A percentile compares a stretch with the other conserved stretches of the same genome.
phyloP scores from a whole-genome alignment of 23 tunicate genomes.

The Trididemnum clinides region DNA sequence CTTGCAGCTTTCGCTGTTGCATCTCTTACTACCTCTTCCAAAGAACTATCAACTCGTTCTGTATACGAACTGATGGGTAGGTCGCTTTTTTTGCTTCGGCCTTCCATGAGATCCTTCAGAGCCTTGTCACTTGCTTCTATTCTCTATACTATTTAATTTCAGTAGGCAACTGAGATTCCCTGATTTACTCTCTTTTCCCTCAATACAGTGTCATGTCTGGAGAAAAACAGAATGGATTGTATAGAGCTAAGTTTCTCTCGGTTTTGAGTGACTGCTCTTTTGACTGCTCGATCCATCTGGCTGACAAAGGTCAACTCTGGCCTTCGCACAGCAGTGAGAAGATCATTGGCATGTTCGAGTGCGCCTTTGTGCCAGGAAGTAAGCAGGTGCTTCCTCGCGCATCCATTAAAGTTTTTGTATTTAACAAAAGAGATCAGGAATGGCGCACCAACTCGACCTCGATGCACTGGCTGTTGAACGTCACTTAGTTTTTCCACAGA shows the following conservation, averaged over 20 bases:
- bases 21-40: slow-evolving; percentile 1
- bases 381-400: slow-evolving; percentile 5
- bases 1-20: background rate
- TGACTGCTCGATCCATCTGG: no score
- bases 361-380: background rate
- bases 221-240: no score
- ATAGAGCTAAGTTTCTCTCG: no score
- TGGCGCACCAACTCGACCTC: background rate
- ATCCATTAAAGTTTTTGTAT: slow-evolving; percentile 6
- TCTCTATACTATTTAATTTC: background rate
- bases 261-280: no score
- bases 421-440: background rate
- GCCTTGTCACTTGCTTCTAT: background rate
- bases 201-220: background rate
- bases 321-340: no score
- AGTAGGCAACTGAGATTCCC: background rate
- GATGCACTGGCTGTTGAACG: no score
- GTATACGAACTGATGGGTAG: background rate
- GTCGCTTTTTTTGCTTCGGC: background rate
- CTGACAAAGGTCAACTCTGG: no score
- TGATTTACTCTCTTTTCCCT: no score
- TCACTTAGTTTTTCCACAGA: no score
- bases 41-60: slow-evolving; percentile 10
- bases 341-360: background rate
- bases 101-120: background rate